Conservation (phyloP, 2,797 vertebrate species). For the Parauchenoglanis punctatus region DNA sequence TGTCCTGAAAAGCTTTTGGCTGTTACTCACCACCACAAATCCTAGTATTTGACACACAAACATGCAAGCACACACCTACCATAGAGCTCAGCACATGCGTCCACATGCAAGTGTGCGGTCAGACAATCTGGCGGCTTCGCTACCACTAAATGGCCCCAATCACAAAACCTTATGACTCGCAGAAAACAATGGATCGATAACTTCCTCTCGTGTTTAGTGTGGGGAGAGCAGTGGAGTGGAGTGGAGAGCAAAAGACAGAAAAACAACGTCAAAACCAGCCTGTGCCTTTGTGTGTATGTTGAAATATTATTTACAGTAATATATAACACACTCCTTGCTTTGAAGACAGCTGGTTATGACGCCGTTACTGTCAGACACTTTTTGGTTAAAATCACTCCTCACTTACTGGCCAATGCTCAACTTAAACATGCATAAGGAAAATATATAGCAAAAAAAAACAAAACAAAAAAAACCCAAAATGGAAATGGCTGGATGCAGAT, state of each 20-base stretch:
- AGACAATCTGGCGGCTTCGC: constrained; percentile 55
- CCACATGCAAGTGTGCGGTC: constrained; percentile 43
- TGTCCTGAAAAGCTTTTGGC: constrained; percentile 20
- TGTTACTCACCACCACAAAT: constrained; percentile 22
- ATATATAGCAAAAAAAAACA: neutral
- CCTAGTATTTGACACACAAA: constrained; percentile 20
- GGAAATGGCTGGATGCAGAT: neutral
- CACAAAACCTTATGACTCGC: constrained; percentile 58
- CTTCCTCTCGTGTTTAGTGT: constrained; percentile 45
- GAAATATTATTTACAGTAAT: neutral
- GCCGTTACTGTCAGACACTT: neutral
- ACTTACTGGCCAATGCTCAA: neutral
- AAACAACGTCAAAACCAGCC: neutral
- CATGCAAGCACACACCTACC: constrained; percentile 33
- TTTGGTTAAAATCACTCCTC: neutral
- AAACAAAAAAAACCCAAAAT: neutral
- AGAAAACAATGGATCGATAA: constrained; percentile 59
- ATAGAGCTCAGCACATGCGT: neutral
- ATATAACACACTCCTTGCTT: neutral
- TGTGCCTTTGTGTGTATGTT: neutral
- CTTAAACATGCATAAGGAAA: neutral
- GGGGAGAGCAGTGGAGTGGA: constrained; percentile 6
- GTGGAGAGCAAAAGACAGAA: constrained; percentile 18
- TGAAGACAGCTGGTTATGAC: neutral
- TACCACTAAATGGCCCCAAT: constrained; percentile 59